Percentiles rank a stretch among this genome's conserved stretches.
Conservation (phyloP, 2,797 vertebrate genomes). For the Harpagifer antarcticus region DNA sequence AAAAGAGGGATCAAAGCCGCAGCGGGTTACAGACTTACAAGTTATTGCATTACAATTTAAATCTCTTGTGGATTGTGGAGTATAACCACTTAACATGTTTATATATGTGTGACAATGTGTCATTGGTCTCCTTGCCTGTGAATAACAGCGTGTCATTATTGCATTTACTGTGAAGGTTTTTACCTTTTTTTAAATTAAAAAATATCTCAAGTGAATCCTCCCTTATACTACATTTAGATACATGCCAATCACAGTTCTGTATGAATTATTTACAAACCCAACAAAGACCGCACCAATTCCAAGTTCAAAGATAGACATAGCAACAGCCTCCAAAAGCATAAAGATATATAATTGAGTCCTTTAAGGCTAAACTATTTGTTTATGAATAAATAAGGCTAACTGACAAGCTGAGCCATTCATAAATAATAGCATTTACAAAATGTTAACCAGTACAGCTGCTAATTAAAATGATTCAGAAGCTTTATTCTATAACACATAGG, state of each 20-base stretch:
- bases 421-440: constrained; percentile 8
- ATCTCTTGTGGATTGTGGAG: not conserved
- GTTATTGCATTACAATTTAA: not conserved
- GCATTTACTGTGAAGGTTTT: not conserved
- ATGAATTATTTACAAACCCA: not conserved
- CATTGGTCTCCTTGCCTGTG: not conserved
- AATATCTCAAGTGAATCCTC: constrained; percentile 5
- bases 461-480: constrained; percentile 59
- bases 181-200: constrained; percentile 38
- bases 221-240: constrained; percentile 13
- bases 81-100: constrained; percentile 11
- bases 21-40: constrained; percentile 15
- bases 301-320: not conserved
- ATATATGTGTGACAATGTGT: not conserved
- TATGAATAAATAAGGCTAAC: not conserved
- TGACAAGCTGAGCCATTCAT: constrained; percentile 4
- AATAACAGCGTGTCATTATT: not conserved
- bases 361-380: not conserved
- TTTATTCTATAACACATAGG: too few relatives aligned
- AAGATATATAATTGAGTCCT: not conserved
- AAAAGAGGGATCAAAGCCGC: constrained; percentile 23
- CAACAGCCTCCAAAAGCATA: not conserved
- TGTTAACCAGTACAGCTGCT: constrained; percentile 32
- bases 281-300: not conserved
- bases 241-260: not conserved